Evolutionary conservation across 2,888 invertebrate genomes (phyloP).

Genomic region (Uropetala carovei): DNA sequence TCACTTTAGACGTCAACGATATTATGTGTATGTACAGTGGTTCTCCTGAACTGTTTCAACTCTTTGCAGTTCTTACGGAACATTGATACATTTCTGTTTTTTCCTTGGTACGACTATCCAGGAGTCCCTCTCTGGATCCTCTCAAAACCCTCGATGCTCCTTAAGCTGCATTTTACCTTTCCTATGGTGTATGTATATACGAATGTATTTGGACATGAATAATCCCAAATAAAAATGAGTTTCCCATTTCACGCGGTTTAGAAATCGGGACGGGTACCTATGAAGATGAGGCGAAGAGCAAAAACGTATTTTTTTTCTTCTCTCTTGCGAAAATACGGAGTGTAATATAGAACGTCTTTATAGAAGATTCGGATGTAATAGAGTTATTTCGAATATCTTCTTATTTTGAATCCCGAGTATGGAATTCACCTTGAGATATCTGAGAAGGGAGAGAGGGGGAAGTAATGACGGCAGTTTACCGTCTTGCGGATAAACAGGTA

Average conservation of each 20-base stretch:
- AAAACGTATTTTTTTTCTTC: constrained; percentile 45
- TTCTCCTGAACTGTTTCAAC: too few relatives aligned
- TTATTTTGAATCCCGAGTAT: constrained; percentile 30
- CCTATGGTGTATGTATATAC: too few relatives aligned
- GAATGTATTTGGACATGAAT: too few relatives aligned
- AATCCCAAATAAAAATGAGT: too few relatives aligned
- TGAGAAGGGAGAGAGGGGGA: background rate
- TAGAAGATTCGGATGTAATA: constrained; percentile 19
- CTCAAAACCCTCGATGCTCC: too few relatives aligned
- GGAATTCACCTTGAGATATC: constrained; percentile 24
- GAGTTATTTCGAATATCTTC: constrained; percentile 29
- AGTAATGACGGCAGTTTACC: constrained; percentile 4
- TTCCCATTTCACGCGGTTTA: background rate
- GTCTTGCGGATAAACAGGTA: background rate
- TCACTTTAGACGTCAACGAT: too few relatives aligned
- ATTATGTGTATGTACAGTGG: too few relatives aligned
- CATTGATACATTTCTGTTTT: too few relatives aligned
- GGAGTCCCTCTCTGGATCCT: too few relatives aligned
- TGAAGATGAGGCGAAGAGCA: constrained; percentile 13
- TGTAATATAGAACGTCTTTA: constrained; percentile 29
- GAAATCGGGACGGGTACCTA: constrained; percentile 1
- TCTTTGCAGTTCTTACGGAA: too few relatives aligned
- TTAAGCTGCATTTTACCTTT: too few relatives aligned
- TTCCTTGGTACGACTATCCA: too few relatives aligned
- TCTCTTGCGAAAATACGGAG: constrained; percentile 5